Evolutionary conservation across 2,888 invertebrate species (phyloP).

Genomic region (Eilema caniola): DNA sequence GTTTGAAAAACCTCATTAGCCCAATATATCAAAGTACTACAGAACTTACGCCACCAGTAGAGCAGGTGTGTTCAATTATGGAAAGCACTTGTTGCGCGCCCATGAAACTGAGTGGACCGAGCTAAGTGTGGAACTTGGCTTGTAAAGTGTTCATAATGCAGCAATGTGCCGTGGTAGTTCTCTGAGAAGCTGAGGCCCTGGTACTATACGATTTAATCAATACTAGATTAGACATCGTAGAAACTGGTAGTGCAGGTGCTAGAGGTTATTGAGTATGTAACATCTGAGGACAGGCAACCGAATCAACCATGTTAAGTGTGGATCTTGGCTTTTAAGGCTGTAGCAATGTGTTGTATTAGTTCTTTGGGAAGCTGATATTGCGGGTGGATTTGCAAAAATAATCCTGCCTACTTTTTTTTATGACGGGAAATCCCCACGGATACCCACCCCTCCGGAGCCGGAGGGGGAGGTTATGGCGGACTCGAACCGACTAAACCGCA

Average conservation of each 20-base stretch:
- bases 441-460: no score
- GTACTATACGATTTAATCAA: slow-evolving; percentile 55
- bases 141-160: slow-evolving; percentile 73
- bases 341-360: no score
- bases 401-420: no score
- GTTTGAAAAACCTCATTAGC: slow-evolving; percentile 11
- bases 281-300: not conserved
- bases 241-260: not conserved
- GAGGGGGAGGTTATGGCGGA: no score
- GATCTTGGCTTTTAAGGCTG: no score
- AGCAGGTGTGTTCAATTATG: slow-evolving; percentile 72
- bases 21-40: slow-evolving; percentile 46
- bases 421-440: no score
- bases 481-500: no score
- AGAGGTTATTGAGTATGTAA: not conserved
- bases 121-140: slow-evolving; percentile 71
- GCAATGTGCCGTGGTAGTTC: slow-evolving; percentile 62
- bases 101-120: slow-evolving; percentile 67
- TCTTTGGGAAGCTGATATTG: no score
- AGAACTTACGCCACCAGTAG: slow-evolving; percentile 56
- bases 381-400: no score
- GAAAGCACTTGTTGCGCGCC: slow-evolving; percentile 73
- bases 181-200: slow-evolving; percentile 60
- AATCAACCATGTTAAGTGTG: no score
- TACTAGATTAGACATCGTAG: slow-evolving; percentile 25